Evolutionary conservation across 2,113 vertebrate genomes (phyloP).

Genomic region (Brienomyrus longianalis): DNA sequence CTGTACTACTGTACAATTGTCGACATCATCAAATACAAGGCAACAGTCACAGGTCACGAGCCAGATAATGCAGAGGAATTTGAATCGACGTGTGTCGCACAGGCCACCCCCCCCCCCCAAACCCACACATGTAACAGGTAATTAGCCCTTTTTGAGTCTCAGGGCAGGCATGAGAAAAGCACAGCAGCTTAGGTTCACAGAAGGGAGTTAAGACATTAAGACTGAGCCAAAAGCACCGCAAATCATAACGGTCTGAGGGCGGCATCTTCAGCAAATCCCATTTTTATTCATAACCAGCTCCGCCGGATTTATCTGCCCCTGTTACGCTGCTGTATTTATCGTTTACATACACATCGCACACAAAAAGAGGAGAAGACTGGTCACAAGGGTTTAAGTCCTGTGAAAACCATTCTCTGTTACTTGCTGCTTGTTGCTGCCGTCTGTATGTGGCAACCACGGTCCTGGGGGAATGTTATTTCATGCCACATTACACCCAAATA

Average conservation of each 20-base stretch:
- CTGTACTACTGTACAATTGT: not conserved
- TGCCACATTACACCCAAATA: not conserved
- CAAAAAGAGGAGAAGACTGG: too few species aligned
- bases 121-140: not conserved
- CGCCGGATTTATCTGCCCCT: not conserved
- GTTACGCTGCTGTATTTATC: not conserved
- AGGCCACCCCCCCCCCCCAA: not conserved
- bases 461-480: not conserved
- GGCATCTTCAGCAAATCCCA: not conserved
- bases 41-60: not conserved
- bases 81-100: not conserved
- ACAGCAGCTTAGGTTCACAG: not conserved
- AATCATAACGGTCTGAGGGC: not conserved
- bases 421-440: not conserved
- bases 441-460: not conserved
- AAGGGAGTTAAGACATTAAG: not conserved
- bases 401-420: not conserved
- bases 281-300: not conserved
- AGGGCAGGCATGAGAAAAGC: not conserved
- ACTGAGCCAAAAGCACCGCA: not conserved
- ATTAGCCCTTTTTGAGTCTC: not conserved
- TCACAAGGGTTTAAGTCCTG: not conserved
- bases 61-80: not conserved
- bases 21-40: not conserved
- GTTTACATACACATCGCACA: not conserved